Base-by-base conservation (phyloP, 2,888 invertebrate species). In the Petrophora chlorosata region DNA sequence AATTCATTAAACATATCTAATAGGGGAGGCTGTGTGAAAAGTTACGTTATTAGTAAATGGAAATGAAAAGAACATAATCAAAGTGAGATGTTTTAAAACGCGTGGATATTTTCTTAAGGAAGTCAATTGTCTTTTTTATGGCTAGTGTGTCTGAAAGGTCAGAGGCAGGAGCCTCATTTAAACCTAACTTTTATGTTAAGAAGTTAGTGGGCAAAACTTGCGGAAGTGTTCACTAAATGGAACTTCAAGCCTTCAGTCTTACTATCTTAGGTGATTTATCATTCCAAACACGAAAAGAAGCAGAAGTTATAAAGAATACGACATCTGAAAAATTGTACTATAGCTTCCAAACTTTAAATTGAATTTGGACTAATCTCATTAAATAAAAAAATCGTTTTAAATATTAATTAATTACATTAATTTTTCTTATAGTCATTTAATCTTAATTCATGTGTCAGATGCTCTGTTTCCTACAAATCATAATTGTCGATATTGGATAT, bases 1-100 rank as follows among this genome's bases (percentile, higher is more conserved):
- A 81, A 79, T 54, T 75, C 73, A 75, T 77, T 55, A 55, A 70
- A 83, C 82, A 83, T 85, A 85, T 83, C 82, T 61, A 59, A 66
- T 45, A 43, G 29, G 29, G 15, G 25, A 26, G 10, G 3, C 3
- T 26, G 10, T 5, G 22, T 22, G 10, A 25, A 25, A 9, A 7
- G 10, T 10, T 23, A 23, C 23, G 23, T 23, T 7, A 23, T 23
- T n/a, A 23, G 23, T 7, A 23, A 2, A n/a, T 23, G 23, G 7
- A 23, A 23, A 23, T 8, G 23, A 23, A 5, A n/a, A 3, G 23
- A n/a, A n/a, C n/a, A n/a, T n/a, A n/a, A n/a, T n/a, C n/a, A n/a
- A n/a, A n/a, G n/a, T n/a, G n/a, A n/a, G n/a, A n/a, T n/a, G n/a
- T n/a, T n/a, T n/a, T n/a, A n/a, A n/a, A n/a, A n/a, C n/a, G n/a